These are phyloP conservation scores for Gadus macrocephalus DNA, from an alignment of 2,113 vertebrate species.

Conservation along the genomic window DNA sequence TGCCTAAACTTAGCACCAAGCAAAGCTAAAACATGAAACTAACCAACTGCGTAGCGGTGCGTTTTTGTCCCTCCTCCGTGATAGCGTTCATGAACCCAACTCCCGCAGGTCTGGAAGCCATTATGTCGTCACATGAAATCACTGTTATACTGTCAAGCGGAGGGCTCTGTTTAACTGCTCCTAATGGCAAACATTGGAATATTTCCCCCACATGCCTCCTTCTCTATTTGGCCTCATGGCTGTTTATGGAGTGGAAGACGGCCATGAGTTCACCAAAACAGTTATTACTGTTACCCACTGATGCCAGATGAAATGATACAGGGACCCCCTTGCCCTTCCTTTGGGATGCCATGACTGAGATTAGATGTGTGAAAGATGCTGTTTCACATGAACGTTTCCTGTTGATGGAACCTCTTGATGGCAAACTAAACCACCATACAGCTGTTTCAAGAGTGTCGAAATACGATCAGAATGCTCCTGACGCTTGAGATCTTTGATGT, in stretches of 20 bases:
- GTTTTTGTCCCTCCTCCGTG: slow-evolving; percentile 27
- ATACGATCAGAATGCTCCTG: too few relatives aligned
- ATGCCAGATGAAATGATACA: background rate
- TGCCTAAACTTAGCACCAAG: too few relatives aligned
- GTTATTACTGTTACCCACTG: background rate
- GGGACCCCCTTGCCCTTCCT: background rate
- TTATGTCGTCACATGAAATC: slow-evolving; percentile 34
- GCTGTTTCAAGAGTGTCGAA: too few relatives aligned
- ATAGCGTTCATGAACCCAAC: slow-evolving; percentile 10
- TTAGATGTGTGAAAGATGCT: too few relatives aligned
- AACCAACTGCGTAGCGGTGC: background rate
- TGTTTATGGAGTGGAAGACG: background rate
- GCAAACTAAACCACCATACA: too few relatives aligned
- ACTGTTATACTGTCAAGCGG: slow-evolving; percentile 21
- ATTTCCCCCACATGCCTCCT: slow-evolving; percentile 4
- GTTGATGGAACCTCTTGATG: too few relatives aligned
- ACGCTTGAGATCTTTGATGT: too few relatives aligned
- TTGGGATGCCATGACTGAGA: too few relatives aligned
- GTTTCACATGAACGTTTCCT: too few relatives aligned
- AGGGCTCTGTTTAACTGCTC: slow-evolving; percentile 13
- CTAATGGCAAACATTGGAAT: slow-evolving; percentile 21
- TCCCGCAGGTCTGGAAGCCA: slow-evolving; percentile 33
- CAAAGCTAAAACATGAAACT: background rate
- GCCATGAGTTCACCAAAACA: background rate
- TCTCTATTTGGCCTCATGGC: background rate